phyloP scores from a whole-genome alignment of 2,113 vertebrate species.

The Tringa solitaria region DNA sequence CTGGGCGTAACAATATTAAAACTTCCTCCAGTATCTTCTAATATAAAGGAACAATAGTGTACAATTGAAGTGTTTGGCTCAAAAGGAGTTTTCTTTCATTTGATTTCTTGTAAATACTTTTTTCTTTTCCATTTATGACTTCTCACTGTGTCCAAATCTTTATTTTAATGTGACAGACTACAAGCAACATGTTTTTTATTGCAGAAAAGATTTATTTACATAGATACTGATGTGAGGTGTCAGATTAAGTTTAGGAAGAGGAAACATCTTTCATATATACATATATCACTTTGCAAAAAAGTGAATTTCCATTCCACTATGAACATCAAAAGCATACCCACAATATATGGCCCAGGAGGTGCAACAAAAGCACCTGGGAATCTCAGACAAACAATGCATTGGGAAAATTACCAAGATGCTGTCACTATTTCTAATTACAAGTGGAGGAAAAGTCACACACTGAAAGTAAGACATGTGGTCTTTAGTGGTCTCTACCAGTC shows the following conservation, averaged over 20 bases:
- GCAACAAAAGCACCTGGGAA: not conserved
- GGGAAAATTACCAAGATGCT: not conserved
- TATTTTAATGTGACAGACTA: slow-evolving; percentile 29
- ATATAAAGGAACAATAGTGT: not conserved
- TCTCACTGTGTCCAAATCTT: not conserved
- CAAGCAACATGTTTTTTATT: slow-evolving; percentile 36
- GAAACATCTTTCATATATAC: slow-evolving; percentile 4
- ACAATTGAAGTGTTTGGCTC: not conserved
- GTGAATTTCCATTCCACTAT: not conserved
- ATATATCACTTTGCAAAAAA: slow-evolving; percentile 1
- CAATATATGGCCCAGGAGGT: not conserved
- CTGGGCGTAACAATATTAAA: not conserved
- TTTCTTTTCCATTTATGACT: slow-evolving; percentile 26
- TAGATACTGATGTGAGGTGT: slow-evolving; percentile 9
- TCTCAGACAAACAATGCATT: not conserved
- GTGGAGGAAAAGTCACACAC: not conserved
- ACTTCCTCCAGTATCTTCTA: not conserved
- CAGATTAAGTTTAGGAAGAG: slow-evolving; percentile 31
- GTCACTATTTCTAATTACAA: not conserved
- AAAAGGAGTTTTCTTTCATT: slow-evolving; percentile 1
- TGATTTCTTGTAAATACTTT: slow-evolving; percentile 30
- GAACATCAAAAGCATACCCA: not conserved
- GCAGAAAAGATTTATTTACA: slow-evolving; percentile 27
- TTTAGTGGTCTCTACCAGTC: not conserved
- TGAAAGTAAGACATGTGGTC: not conserved